Evolutionary conservation across 2,113 vertebrate genomes (phyloP), one percentile per base, ranked within the genome.

Genomic region (Chionomys nivalis): DNA sequence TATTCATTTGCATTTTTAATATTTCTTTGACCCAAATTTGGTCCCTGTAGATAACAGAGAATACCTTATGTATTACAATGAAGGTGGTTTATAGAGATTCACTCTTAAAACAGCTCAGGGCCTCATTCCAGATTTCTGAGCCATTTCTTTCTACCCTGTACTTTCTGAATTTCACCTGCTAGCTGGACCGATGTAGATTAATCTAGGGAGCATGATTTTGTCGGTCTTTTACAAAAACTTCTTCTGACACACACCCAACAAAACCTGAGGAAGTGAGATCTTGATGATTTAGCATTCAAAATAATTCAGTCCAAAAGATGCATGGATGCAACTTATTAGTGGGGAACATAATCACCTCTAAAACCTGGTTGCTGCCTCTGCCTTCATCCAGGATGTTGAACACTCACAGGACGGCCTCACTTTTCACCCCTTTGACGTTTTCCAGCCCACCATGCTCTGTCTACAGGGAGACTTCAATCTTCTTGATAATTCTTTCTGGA

Each of bases 121-220:
- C 26, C 73, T 87, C 72, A 77, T 81, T 90, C 44, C 55, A 94
- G 4, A 70, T 89, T 70, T 73, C 55, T 73, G 42, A 79, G 21
- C 7, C 75, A 33, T 68, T 86, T 66, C 23, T 87, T 86, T 86
- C 28, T 55, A 4, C 11, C 44, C 26, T 83, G 77, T 39, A 72
- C 44, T 94, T 97, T 96, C 88, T 82, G n/a, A 90, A 93, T 96
- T 83, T 82, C 19, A 79, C 11, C 55, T 76, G 5, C 10, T 7
- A 89, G 77, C 17, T n/a, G 31, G 5, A 61, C 7, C 47, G 36
- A 31, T 26, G 68, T 73, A 47, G 6, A 6, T 91, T 76, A 91
- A 77, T n/a, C 65, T 52, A 87, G 14, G 7, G 10, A 44, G 12
- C 4, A 87, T 44, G 44, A 49, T 91, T 93, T 87, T 55, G 24